Conservation (phyloP, 2,113 vertebrate species). For the Nasalis larvatus region DNA sequence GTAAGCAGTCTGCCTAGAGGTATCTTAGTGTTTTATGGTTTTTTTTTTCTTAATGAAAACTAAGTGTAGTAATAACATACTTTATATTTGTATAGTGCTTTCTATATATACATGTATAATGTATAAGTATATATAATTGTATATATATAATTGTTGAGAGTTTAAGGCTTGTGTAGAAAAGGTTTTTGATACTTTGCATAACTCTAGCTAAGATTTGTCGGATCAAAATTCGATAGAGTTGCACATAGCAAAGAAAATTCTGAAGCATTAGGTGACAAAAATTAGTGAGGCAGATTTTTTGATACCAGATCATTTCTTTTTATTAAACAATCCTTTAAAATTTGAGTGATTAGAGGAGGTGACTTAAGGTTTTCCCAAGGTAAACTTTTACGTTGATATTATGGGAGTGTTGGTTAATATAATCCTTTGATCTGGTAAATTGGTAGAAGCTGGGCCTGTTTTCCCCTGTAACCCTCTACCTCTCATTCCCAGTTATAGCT, state of each 20-base stretch:
- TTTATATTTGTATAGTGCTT: not conserved
- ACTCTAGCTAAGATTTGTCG: constrained; percentile 16
- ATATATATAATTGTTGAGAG: not conserved
- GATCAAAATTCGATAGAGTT: not conserved
- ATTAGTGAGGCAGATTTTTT: constrained; percentile 18
- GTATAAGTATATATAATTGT: not conserved
- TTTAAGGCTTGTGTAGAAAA: not conserved
- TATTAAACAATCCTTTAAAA: constrained; percentile 22
- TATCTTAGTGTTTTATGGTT: not conserved
- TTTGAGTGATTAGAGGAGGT: not conserved
- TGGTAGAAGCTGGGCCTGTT: not conserved
- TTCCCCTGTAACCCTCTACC: not conserved
- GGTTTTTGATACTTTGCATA: constrained; percentile 18
- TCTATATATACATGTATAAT: not conserved
- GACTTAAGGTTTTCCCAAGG: not conserved
- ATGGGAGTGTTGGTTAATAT: not conserved
- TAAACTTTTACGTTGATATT: not conserved
- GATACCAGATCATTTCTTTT: not conserved
- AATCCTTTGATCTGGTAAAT: constrained; percentile 20
- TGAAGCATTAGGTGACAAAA: not conserved
- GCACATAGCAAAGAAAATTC: constrained; percentile 26
- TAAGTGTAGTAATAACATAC: not conserved
- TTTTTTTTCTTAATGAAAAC: constrained; percentile 34
- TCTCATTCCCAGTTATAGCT: not conserved
- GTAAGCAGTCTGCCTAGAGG: not conserved